Evolutionary conservation across 2,888 invertebrate species (phyloP).

Genomic region (Heliconius ismenius): DNA sequence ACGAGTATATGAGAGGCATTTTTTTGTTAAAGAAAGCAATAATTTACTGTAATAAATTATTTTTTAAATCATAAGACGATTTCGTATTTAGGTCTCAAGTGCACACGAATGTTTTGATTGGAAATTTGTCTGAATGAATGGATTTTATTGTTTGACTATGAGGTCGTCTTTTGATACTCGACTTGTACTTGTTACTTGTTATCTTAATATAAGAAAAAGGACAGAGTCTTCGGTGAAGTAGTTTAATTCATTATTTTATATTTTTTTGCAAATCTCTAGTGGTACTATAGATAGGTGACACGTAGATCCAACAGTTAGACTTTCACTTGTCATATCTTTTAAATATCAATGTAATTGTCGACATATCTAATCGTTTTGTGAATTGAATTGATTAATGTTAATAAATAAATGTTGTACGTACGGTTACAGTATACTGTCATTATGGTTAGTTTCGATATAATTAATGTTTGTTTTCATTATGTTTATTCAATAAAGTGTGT

Average conservation of each 20-base stretch:
- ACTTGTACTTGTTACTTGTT: conserved; percentile 24
- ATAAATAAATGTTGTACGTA: conserved; percentile 77
- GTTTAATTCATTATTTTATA: conserved; percentile 34
- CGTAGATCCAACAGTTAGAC: conserved; percentile 43
- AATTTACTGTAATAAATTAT: conserved; percentile 14
- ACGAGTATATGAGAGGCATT: conserved; percentile 11
- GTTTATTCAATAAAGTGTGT: conserved; percentile 83
- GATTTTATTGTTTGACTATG: conserved; percentile 10
- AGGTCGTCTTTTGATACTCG: conserved; percentile 25
- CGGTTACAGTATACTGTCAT: conserved; percentile 77
- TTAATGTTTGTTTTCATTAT: conserved; percentile 80
- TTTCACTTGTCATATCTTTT: conserved; percentile 70
- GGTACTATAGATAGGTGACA: conserved; percentile 43
- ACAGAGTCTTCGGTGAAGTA: conserved; percentile 35
- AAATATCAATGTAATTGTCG: conserved; percentile 76
- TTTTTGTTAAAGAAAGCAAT: conserved; percentile 26
- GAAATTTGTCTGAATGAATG: background rate
- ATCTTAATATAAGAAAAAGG: conserved; percentile 14
- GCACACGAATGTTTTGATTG: background rate
- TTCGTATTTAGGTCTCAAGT: conserved; percentile 9
- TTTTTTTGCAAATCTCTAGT: conserved; percentile 39
- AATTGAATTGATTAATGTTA: conserved; percentile 77
- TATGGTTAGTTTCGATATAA: conserved; percentile 73
- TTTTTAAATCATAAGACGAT: conserved; percentile 10
- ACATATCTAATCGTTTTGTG: conserved; percentile 80